Conservation (phyloP, 2,888 invertebrate genomes). For the Apamea crenata region DNA sequence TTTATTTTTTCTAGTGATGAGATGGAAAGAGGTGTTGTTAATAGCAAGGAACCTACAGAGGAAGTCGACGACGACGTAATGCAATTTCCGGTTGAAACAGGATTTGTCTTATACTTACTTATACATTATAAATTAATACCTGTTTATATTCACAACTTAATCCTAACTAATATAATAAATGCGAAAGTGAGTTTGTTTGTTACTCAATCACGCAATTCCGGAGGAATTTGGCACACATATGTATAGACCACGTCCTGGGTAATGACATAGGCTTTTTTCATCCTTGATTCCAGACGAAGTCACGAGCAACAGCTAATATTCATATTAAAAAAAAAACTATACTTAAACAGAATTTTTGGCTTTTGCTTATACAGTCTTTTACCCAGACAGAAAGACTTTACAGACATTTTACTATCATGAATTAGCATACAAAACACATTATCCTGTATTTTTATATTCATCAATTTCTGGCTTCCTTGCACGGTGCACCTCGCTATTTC, state of each 20-base stretch:
- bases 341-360: neutral
- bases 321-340: neutral
- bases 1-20: conserved; percentile 1
- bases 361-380: neutral
- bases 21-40: neutral
- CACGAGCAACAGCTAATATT: too few species aligned
- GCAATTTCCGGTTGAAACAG: neutral
- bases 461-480: conserved; percentile 11
- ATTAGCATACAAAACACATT: conserved; percentile 16
- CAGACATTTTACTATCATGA: neutral
- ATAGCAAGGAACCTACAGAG: neutral
- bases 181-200: too few species aligned
- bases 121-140: neutral
- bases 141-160: neutral
- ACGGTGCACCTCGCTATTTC: conserved; percentile 19
- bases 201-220: too few species aligned
- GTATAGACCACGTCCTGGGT: too few species aligned
- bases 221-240: too few species aligned
- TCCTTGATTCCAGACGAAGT: too few species aligned
- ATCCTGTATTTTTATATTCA: conserved; percentile 2
- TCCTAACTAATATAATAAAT: too few species aligned
- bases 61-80: neutral
- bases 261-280: too few species aligned
- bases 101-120: neutral
- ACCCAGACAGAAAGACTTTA: neutral